Evolutionary conservation across 1,140 invertebrate genomes (phyloP).

Genomic region (Drosophila subobscura): DNA sequence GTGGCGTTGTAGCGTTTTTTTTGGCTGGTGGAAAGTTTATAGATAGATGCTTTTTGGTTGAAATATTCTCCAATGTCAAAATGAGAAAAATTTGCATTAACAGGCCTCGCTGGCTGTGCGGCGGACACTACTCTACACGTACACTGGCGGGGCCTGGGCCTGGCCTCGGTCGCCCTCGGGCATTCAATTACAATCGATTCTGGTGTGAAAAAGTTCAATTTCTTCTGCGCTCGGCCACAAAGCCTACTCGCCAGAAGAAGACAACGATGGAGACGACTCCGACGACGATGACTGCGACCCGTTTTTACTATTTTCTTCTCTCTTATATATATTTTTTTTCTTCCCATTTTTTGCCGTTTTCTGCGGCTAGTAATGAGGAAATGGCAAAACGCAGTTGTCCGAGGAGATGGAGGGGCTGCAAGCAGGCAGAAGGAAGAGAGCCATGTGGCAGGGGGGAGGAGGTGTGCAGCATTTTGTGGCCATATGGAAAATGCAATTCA

Average conservation of each 20-base stretch:
- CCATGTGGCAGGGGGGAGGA: conserved; percentile 8
- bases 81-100: conserved; percentile 77
- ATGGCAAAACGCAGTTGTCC: conserved; percentile 77
- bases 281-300: conserved; percentile 61
- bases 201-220: conserved; percentile 82
- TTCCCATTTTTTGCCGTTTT: conserved; percentile 25
- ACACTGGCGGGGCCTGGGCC: conserved; percentile 33
- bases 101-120: conserved; percentile 17
- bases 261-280: conserved; percentile 18
- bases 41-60: conserved; percentile 44
- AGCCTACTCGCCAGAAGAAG: neutral
- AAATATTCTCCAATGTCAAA: conserved; percentile 79
- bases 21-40: conserved; percentile 50
- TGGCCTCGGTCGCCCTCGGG: conserved; percentile 63
- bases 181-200: conserved; percentile 82
- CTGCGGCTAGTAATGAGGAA: conserved; percentile 77
- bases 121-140: conserved; percentile 22
- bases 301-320: conserved; percentile 48
- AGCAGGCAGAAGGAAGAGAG: conserved; percentile 11
- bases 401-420: conserved; percentile 32
- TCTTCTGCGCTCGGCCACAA: conserved; percentile 65
- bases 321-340: conserved; percentile 17
- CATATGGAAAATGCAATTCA: conserved; percentile 82
- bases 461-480: conserved; percentile 50
- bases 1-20: conserved; percentile 61